phyloP scores from a whole-genome alignment of 2,888 invertebrate genomes.

The Cactoblastis cactorum region DNA sequence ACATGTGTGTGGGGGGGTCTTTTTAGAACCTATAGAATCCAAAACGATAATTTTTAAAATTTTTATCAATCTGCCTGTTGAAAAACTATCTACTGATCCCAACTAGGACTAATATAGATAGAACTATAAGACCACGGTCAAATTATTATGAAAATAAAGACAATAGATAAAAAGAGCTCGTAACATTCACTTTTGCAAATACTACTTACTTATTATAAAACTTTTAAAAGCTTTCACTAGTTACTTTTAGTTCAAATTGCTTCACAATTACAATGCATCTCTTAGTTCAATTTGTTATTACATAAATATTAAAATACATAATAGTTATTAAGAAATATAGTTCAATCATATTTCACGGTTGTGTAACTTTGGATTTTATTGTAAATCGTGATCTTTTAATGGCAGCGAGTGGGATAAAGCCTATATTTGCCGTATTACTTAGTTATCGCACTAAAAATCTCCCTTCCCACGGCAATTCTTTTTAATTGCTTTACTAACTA shows the following conservation, averaged over 20 bases:
- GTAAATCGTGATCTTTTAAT: not conserved
- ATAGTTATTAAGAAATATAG: slow-evolving; percentile 16
- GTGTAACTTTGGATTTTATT: not conserved
- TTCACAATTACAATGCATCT: not conserved
- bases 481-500: slow-evolving; percentile 2
- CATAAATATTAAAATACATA: too few relatives aligned
- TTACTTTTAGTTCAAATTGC: not conserved
- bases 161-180: too few relatives aligned
- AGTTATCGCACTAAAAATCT: not conserved
- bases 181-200: too few relatives aligned
- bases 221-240: not conserved
- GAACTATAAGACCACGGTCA: too few relatives aligned
- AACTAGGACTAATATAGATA: too few relatives aligned
- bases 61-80: too few relatives aligned
- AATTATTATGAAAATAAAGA: too few relatives aligned
- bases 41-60: too few relatives aligned
- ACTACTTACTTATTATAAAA: not conserved
- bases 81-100: too few relatives aligned
- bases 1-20: too few relatives aligned
- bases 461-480: slow-evolving; percentile 5
- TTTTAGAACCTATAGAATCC: too few relatives aligned
- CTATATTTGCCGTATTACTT: not conserved
- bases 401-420: not conserved
- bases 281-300: slow-evolving; percentile 8
- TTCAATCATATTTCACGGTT: slow-evolving; percentile 1